Base-by-base conservation (phyloP, 2,888 invertebrate species). In the Unio pictorum region DNA sequence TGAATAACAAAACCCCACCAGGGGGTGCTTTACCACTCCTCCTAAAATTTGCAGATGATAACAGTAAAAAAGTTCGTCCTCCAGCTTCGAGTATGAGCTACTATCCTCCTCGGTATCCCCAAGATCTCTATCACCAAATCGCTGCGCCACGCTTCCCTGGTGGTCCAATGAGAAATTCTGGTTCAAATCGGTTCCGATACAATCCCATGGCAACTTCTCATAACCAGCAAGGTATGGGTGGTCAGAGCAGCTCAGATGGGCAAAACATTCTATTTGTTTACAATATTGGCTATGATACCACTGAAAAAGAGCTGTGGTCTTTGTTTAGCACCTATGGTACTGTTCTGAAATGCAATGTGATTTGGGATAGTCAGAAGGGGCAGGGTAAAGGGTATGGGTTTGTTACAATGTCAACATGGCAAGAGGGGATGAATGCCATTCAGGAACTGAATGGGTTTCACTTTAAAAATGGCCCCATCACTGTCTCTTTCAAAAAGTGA, bases 41-140 rank as follows among this genome's bases (percentile, higher is more conserved):
- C 79, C 96, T 97, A 45, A 94, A 94, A 92, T 93, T 94, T 81
- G 96, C 96, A 0, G 95, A 96, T 87, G 95, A 96, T 88, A 95
- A 96, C 75, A 79, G 83, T 20, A 85, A 85, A 78, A 86, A 86
- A 67, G 82, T 84, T 34, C 72, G 83, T 54, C 75, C 84, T 7
- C 84, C 83, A 54, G 70, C 45, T 45, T 45, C 45, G 3, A 45
- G 3, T 15, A 45, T 45, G 45, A 45, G 45, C 45, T 45, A 45
- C 45, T 45, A 15, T 45, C 45, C 45, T 45, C 45, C 57, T 28
- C 57, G 56, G 56, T 34, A 28, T 34, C 62, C 67, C 20, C 68
- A 63, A 20, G n/a, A 69, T 28, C n/a, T 60, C 20, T 68, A 66
- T 54, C 68, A 66, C 26, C 62, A 67, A 1, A 66, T 63, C n/a